Conservation (phyloP, 2,888 invertebrate species). For the Agonopterix alstromeriana region DNA sequence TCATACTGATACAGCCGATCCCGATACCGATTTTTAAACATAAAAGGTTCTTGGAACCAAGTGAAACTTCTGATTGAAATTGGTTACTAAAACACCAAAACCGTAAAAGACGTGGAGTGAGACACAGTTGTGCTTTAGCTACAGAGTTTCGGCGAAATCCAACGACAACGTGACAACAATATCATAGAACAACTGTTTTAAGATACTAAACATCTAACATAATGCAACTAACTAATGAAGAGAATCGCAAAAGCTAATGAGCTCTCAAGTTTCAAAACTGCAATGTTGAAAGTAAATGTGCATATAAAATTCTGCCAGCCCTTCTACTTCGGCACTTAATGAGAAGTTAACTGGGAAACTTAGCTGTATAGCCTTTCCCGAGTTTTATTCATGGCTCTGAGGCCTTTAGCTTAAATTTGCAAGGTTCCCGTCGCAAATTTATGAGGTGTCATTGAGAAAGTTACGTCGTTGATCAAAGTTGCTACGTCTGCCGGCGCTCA, state of each 20-base stretch:
- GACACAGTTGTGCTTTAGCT: too few relatives aligned
- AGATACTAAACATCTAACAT: too few relatives aligned
- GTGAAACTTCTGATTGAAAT: too few relatives aligned
- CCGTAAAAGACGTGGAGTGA: too few relatives aligned
- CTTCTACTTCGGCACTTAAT: slow-evolving; percentile 28
- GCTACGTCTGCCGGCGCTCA: slow-evolving; percentile 22
- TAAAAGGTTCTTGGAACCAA: too few relatives aligned
- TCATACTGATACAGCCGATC: too few relatives aligned
- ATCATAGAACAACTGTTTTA: too few relatives aligned
- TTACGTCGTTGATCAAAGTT: slow-evolving; percentile 36
- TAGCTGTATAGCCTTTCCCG: slow-evolving; percentile 35
- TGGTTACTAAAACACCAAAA: too few relatives aligned
- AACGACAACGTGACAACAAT: too few relatives aligned
- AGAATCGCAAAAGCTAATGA: not conserved
- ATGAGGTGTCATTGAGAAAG: slow-evolving; percentile 51
- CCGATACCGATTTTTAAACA: too few relatives aligned
- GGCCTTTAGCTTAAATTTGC: slow-evolving; percentile 43
- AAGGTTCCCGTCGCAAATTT: slow-evolving; percentile 39
- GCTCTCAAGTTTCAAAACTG: slow-evolving; percentile 1
- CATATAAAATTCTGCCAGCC: slow-evolving; percentile 18
- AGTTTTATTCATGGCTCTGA: slow-evolving; percentile 48
- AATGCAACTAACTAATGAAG: not conserved
- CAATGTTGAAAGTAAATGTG: slow-evolving; percentile 5
- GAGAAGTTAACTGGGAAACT: slow-evolving; percentile 47
- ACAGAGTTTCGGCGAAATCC: too few relatives aligned